Conservation (phyloP, 1,140 invertebrate genomes). For the Bombus difficillimus region DNA sequence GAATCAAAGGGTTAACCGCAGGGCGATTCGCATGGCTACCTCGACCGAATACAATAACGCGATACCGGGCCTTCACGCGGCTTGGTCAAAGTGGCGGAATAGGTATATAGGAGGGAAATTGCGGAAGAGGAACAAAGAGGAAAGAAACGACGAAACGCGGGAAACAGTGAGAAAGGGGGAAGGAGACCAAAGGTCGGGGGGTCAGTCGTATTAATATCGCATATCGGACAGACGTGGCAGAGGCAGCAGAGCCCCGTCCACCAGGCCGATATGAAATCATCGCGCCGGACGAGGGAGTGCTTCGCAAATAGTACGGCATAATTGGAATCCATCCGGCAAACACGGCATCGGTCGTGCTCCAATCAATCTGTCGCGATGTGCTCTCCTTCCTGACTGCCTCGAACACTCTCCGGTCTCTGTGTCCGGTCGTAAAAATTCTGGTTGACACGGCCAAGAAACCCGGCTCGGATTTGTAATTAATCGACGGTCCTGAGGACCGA, state of each 20-base stretch:
- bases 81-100: too few relatives aligned
- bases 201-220: constrained; percentile 76
- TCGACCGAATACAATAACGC: too few relatives aligned
- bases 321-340: constrained; percentile 80
- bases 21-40: too few relatives aligned
- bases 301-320: constrained; percentile 80
- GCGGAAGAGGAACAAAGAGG: background rate
- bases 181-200: constrained; percentile 35
- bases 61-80: too few relatives aligned
- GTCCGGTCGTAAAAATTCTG: constrained; percentile 37
- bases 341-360: constrained; percentile 65
- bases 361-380: constrained; percentile 71
- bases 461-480: constrained; percentile 26
- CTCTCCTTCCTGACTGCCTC: constrained; percentile 39
- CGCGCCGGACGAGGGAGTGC: constrained; percentile 76
- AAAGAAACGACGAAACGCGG: background rate
- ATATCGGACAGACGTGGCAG: constrained; percentile 69
- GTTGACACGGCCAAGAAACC: constrained; percentile 1
- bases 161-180: constrained; percentile 6
- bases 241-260: constrained; percentile 45
- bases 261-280: constrained; percentile 78
- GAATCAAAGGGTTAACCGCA: too few relatives aligned
- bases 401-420: background rate
- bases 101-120: too few relatives aligned
- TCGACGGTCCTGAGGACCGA: background rate